A percentile compares a stretch with the other conserved stretches of the same genome.
phyloP scores from a whole-genome alignment of 2,113 vertebrate species.

The Erinaceus europaeus region DNA sequence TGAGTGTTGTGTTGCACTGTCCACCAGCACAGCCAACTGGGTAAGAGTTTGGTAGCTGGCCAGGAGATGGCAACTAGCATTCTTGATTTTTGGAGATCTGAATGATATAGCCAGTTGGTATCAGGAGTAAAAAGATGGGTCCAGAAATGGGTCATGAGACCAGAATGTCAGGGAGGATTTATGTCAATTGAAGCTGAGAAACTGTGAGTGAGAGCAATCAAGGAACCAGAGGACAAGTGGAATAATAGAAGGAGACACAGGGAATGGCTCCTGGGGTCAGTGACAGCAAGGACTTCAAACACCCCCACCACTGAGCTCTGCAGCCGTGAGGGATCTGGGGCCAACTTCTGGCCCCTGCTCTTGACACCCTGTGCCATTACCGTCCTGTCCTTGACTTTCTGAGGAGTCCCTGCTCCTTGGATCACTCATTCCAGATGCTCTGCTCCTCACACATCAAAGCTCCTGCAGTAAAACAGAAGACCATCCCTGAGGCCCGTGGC shows the following conservation, averaged over 20 bases:
- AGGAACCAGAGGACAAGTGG: too few relatives aligned
- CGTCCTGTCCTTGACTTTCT: neutral
- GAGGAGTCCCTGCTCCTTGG: neutral
- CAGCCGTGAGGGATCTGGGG: neutral
- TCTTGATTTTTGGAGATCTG: slow-evolving; percentile 11
- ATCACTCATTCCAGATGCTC: neutral
- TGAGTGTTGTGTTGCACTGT: neutral
- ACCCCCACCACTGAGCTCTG: neutral
- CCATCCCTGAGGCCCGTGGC: neutral
- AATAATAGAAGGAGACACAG: neutral
- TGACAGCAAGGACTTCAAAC: neutral
- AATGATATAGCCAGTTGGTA: neutral
- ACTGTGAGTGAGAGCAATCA: neutral
- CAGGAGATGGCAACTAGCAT: neutral
- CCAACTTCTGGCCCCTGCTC: neutral
- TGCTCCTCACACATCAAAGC: neutral
- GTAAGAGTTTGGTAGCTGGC: neutral
- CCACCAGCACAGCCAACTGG: neutral
- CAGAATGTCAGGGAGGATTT: neutral
- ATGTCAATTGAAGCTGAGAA: neutral
- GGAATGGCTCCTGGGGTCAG: neutral
- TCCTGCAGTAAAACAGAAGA: neutral
- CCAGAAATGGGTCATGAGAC: neutral
- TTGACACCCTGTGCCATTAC: neutral
- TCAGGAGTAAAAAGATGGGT: neutral